Evolutionary conservation across 2,888 invertebrate species (phyloP).

Genomic region (Timema cristinae): DNA sequence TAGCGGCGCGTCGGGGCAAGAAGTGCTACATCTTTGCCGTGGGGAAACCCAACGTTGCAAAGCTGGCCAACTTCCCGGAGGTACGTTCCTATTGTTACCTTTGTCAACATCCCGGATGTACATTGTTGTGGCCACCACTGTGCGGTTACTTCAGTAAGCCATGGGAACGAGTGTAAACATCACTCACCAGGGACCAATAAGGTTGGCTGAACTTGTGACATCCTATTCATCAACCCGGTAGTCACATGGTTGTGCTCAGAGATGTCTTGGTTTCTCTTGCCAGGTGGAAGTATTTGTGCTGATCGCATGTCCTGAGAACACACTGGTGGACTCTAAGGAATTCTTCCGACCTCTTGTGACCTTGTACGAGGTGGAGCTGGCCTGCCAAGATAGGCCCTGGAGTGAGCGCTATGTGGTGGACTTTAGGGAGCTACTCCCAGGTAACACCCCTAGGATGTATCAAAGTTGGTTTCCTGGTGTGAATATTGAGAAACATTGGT

Average conservation of each 20-base stretch:
- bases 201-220: too few species aligned
- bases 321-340: constrained; percentile 71
- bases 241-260: not conserved
- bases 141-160: too few species aligned
- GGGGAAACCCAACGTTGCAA: constrained; percentile 91
- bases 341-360: constrained; percentile 88
- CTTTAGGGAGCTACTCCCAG: constrained; percentile 68
- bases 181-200: too few species aligned
- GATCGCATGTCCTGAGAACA: constrained; percentile 88
- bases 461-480: too few species aligned
- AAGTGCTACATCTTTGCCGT: constrained; percentile 89
- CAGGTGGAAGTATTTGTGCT: constrained; percentile 89
- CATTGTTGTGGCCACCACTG: constrained; percentile 27
- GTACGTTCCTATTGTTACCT: too few species aligned
- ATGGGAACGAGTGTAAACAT: too few species aligned
- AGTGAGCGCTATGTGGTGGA: constrained; percentile 69
- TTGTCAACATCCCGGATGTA: constrained; percentile 89
- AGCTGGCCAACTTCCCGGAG: constrained; percentile 92
- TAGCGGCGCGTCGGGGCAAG: constrained; percentile 72
- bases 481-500: too few species aligned
- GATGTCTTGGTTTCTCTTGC: constrained; percentile 34
- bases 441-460: constrained; percentile 42
- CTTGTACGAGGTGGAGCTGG: constrained; percentile 84
- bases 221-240: too few species aligned
- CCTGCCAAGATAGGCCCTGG: constrained; percentile 35